Evolutionary conservation across 92 coral and sea anemone genomes (phyloP).

Genomic region (Pocillopora grandis): DNA sequence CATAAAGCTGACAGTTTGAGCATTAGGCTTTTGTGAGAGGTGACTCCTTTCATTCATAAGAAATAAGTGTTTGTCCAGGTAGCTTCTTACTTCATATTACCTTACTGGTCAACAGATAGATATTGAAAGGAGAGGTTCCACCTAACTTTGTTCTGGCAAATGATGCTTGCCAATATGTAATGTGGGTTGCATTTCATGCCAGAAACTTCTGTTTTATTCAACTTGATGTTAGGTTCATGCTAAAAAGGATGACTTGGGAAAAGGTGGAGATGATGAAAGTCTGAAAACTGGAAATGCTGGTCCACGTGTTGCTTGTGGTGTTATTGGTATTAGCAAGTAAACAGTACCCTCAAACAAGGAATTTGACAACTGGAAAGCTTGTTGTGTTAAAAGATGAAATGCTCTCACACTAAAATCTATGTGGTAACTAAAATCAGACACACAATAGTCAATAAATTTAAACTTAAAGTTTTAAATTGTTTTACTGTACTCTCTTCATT

Average conservation of each 20-base stretch:
- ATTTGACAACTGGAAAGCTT: neutral
- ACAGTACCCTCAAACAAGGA: neutral
- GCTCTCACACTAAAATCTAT: neutral
- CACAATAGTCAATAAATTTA: constrained; percentile 1
- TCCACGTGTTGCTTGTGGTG: constrained; percentile 86
- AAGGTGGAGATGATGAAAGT: constrained; percentile 79
- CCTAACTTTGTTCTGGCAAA: too few species aligned
- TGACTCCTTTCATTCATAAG: too few species aligned
- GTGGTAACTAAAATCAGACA: neutral
- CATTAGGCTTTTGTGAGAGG: too few species aligned
- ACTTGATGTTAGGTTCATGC: constrained; percentile 71
- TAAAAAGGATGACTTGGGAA: constrained; percentile 77
- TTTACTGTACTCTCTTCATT: neutral
- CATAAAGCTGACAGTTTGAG: too few species aligned
- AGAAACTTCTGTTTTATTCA: neutral
- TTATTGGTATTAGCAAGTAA: constrained; percentile 65
- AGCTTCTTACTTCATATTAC: too few species aligned
- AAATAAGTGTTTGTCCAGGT: too few species aligned
- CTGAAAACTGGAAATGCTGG: constrained; percentile 91
- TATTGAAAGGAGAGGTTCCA: too few species aligned
- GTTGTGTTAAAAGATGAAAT: neutral
- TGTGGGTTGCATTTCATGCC: neutral
- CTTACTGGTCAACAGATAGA: too few species aligned
- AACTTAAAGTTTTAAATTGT: neutral
- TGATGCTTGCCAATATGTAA: too few species aligned